Evolutionary conservation across 2,888 invertebrate species (phyloP).

Genomic region (Petrophora chlorosata): DNA sequence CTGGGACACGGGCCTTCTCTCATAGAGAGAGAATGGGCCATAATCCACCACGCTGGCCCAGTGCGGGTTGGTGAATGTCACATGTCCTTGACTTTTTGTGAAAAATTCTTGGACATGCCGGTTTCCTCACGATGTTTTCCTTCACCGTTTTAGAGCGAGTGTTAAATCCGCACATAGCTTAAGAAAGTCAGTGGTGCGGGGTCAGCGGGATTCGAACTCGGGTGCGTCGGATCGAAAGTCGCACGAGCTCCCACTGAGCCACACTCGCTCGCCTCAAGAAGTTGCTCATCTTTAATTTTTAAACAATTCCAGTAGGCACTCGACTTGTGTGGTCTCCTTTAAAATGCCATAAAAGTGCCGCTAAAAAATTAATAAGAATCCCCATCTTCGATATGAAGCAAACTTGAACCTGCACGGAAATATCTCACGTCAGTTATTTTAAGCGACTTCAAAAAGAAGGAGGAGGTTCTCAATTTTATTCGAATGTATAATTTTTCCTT

Average conservation of each 20-base stretch:
- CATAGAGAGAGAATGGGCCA: too few species aligned
- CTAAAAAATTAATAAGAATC: slow-evolving; percentile 1
- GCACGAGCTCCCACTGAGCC: neutral
- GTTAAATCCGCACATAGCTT: too few species aligned
- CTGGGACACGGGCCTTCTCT: too few species aligned
- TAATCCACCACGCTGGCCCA: too few species aligned
- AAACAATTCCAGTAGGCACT: neutral
- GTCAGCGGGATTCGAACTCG: neutral
- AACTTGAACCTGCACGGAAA: neutral
- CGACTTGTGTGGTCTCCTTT: slow-evolving; percentile 9
- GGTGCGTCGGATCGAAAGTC: neutral
- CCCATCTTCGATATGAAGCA: neutral
- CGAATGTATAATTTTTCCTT: neutral
- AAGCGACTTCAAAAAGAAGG: neutral
- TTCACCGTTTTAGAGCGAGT: too few species aligned
- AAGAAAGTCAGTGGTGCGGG: too few species aligned
- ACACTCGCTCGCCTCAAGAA: neutral
- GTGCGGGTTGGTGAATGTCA: too few species aligned
- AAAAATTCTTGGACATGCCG: too few species aligned
- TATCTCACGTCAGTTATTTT: neutral
- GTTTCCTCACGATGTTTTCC: too few species aligned
- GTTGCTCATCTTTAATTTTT: neutral
- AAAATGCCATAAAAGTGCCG: neutral
- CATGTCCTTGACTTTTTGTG: too few species aligned
- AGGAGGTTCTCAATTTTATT: neutral